phyloP scores from a whole-genome alignment of 2,888 invertebrate species.

The Syrista parreyssii region DNA sequence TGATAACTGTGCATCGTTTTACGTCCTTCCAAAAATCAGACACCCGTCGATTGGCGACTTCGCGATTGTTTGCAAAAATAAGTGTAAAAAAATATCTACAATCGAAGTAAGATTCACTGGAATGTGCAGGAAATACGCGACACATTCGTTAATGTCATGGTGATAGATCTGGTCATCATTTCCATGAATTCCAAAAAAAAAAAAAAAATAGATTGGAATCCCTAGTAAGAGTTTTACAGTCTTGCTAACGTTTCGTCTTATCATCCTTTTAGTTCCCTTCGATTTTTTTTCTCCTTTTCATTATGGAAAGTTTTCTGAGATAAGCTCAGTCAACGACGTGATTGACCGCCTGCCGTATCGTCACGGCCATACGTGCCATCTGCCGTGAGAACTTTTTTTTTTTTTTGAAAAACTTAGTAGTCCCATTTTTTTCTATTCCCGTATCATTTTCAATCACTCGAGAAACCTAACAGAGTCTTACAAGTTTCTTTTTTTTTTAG shows the following conservation, averaged over 20 bases:
- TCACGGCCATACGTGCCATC: conserved; percentile 33
- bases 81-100: neutral
- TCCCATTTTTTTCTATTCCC: conserved; percentile 18
- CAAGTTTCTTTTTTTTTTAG: conserved; percentile 10
- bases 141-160: neutral
- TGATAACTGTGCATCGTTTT: neutral
- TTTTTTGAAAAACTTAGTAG: conserved; percentile 40
- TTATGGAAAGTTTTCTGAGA: conserved; percentile 30
- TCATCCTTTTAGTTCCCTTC: neutral
- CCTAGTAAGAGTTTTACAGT: conserved; percentile 44
- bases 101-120: neutral
- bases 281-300: conserved; percentile 17
- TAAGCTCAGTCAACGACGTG: conserved; percentile 43
- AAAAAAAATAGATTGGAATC: conserved; percentile 13
- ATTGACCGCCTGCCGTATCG: neutral
- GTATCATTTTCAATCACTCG: conserved; percentile 12
- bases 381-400: conserved; percentile 24
- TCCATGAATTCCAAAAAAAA: neutral
- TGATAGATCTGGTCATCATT: neutral
- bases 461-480: conserved; percentile 46
- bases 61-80: neutral
- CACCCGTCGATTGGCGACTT: neutral
- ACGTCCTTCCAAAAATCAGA: neutral
- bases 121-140: neutral
- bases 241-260: conserved; percentile 41